Conservation (phyloP, 2,888 invertebrate species). For the Limnephilus auricula region DNA sequence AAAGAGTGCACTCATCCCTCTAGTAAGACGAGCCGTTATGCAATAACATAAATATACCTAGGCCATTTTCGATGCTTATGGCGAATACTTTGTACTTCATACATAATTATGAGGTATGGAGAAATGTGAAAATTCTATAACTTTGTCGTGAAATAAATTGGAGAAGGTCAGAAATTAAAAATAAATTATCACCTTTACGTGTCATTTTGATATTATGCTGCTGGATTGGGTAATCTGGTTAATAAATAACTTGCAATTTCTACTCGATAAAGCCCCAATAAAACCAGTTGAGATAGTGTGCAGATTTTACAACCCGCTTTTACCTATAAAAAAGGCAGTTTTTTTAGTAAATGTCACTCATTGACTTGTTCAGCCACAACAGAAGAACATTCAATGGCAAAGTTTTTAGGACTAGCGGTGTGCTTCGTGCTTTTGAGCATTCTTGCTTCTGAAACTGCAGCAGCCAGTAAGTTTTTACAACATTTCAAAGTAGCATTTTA, state of each 20-base stretch:
- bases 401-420: not conserved
- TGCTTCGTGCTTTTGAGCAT: conserved; percentile 12
- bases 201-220: not conserved
- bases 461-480: conserved; percentile 19
- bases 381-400: conserved; percentile 7
- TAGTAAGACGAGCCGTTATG: not conserved
- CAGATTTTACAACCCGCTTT: conserved; percentile 21
- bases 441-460: not conserved
- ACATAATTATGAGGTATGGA: too few species aligned
- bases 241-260: not conserved
- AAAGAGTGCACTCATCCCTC: not conserved
- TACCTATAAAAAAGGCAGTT: not conserved
- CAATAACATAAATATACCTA: too few species aligned
- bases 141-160: not conserved
- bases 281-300: not conserved
- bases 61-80: too few species aligned
- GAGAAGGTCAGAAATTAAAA: not conserved
- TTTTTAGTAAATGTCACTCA: not conserved
- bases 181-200: not conserved
- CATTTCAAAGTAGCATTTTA: too few species aligned
- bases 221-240: not conserved
- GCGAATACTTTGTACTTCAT: too few species aligned
- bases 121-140: not conserved
- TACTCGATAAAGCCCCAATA: not conserved
- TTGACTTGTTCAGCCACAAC: not conserved